These are phyloP conservation scores for Australoheros facetus DNA, from an alignment of 2,797 vertebrate genomes.

Conservation along the genomic window DNA sequence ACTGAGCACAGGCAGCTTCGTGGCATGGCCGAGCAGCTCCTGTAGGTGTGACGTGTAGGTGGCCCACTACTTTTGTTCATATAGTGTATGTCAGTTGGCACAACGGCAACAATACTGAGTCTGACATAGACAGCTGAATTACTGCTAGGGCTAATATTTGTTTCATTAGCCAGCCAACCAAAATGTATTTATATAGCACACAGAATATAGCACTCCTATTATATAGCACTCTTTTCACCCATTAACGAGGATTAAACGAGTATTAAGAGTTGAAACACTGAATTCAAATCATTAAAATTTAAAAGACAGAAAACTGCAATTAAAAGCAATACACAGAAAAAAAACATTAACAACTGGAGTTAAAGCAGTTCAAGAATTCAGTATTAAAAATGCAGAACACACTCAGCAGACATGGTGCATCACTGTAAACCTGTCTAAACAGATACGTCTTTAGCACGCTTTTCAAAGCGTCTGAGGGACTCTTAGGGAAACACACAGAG, in stretches of 20 bases:
- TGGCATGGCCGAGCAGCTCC: background rate
- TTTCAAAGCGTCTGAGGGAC: background rate
- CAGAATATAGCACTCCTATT: too few species aligned
- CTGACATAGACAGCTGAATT: too few species aligned
- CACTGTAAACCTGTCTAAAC: background rate
- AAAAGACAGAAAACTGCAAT: background rate
- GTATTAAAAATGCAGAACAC: background rate
- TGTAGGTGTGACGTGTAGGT: too few species aligned
- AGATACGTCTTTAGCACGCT: background rate
- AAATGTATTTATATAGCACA: too few species aligned
- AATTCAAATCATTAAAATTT: background rate
- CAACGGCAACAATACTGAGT: too few species aligned
- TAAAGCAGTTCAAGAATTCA: background rate
- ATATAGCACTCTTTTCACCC: background rate
- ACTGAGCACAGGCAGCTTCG: background rate
- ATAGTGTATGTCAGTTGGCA: too few species aligned
- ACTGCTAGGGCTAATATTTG: too few species aligned
- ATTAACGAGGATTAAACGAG: background rate
- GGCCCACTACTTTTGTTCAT: too few species aligned
- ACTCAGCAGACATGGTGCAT: background rate
- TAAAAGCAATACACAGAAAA: rapidly evolving
- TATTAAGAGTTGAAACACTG: background rate
- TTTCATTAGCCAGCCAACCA: too few species aligned
- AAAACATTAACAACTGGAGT: background rate
- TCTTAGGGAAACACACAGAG: background rate